Conservation (phyloP, 1,140 invertebrate genomes). For the Diabrotica virgifera region DNA sequence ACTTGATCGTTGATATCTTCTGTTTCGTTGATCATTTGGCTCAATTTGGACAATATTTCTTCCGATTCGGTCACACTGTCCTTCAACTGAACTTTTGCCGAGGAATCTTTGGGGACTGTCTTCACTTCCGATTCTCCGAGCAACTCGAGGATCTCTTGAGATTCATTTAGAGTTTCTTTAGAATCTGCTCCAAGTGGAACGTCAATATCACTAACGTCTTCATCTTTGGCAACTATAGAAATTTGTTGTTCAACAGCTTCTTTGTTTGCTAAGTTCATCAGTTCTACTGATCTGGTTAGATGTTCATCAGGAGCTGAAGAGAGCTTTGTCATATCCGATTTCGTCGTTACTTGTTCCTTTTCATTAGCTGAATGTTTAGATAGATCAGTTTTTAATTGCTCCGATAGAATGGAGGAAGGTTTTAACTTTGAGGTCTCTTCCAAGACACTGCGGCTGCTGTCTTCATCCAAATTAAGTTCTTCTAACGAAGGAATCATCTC, state of each 20-base stretch:
- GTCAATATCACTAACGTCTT: too few species aligned
- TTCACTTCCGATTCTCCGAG: not conserved
- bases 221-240: too few species aligned
- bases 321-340: too few species aligned
- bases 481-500: too few species aligned
- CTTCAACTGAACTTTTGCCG: not conserved
- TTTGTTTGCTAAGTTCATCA: too few species aligned
- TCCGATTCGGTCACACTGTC: not conserved
- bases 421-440: not conserved
- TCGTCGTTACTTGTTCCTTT: too few species aligned
- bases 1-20: too few species aligned
- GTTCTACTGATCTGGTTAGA: too few species aligned
- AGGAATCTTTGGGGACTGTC: not conserved
- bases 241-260: too few species aligned
- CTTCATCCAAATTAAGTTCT: not conserved
- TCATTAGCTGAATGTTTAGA: too few species aligned
- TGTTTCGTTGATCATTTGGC: not conserved
- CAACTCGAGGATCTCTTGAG: slow-evolving; percentile 10
- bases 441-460: not conserved
- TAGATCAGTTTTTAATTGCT: not conserved
- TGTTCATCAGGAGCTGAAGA: too few species aligned
- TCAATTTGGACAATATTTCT: slow-evolving; percentile 11
- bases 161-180: slow-evolving; percentile 14
- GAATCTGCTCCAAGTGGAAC: not conserved
- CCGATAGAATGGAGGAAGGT: not conserved